phyloP scores from a whole-genome alignment of 2,113 vertebrate genomes.

The Tetraodon nigroviridis region DNA sequence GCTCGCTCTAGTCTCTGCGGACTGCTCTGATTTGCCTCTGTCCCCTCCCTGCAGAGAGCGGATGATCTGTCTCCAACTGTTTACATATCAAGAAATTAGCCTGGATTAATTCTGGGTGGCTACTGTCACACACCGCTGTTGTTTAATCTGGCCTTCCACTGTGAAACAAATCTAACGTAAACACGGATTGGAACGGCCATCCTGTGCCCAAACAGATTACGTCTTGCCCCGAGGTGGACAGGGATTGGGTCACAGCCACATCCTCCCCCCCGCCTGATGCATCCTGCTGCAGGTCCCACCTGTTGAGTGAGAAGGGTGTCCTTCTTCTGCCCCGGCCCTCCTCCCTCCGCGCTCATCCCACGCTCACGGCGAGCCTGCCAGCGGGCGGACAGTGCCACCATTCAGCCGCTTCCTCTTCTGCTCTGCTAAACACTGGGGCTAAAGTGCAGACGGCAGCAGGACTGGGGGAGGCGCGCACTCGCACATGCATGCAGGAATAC shows the following conservation, averaged over 20 bases:
- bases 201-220: conserved; percentile 3
- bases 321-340: conserved; percentile 44
- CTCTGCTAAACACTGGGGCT: conserved; percentile 54
- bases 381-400: conserved; percentile 60
- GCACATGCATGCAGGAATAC: conserved; percentile 27
- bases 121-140: conserved; percentile 39
- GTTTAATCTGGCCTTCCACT: conserved; percentile 15
- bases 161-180: not conserved
- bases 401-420: conserved; percentile 67
- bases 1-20: conserved; percentile 1
- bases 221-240: not conserved
- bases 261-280: conserved; percentile 27
- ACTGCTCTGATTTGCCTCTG: conserved; percentile 3
- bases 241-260: conserved; percentile 33
- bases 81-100: conserved; percentile 41
- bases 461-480: conserved; percentile 33
- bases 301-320: conserved; percentile 59
- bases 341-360: conserved; percentile 14
- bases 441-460: conserved; percentile 55
- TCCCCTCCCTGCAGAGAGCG: conserved; percentile 39
- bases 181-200: not conserved
- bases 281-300: conserved; percentile 56
- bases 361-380: conserved; percentile 43
- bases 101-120: conserved; percentile 44
- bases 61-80: conserved; percentile 42